Percentiles rank a stretch among this genome's conserved stretches.
These are phyloP conservation scores for Amblyraja radiata DNA, from an alignment of 2,797 vertebrate species.

Conservation along the genomic window DNA sequence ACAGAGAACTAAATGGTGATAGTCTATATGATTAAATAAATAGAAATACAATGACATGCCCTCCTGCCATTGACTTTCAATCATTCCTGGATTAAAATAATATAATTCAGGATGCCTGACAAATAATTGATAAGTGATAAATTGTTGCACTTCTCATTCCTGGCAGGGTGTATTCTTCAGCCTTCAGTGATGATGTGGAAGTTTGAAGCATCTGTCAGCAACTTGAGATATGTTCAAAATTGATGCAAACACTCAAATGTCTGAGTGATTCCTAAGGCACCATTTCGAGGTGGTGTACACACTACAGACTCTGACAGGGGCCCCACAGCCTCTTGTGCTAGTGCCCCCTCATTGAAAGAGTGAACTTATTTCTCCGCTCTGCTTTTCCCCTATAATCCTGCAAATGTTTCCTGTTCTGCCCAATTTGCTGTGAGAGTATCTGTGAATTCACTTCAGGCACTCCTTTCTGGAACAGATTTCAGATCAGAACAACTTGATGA, in stretches of 20 bases:
- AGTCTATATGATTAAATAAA: neutral
- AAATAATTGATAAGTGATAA: neutral
- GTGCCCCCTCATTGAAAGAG: too few relatives aligned
- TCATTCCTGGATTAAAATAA: neutral
- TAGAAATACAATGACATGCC: neutral
- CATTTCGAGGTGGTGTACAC: neutral
- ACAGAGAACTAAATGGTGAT: neutral
- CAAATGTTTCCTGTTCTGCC: too few relatives aligned
- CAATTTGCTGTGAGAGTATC: too few relatives aligned
- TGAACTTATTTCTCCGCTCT: too few relatives aligned
- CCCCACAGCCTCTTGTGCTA: neutral
- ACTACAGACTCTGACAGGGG: neutral
- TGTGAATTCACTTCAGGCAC: too few relatives aligned
- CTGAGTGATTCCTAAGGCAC: neutral
- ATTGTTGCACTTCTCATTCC: neutral
- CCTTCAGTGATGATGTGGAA: neutral
- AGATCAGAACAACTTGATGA: too few relatives aligned
- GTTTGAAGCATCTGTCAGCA: neutral
- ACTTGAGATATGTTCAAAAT: neutral
- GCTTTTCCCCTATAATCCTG: too few relatives aligned
- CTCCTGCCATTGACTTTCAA: neutral
- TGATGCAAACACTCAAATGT: neutral
- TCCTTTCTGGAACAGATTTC: too few relatives aligned
- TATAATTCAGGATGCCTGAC: neutral
- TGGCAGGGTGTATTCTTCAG: neutral